Base-by-base conservation (phyloP, 2,797 vertebrate species). In the Pangasius mekongensis region DNA sequence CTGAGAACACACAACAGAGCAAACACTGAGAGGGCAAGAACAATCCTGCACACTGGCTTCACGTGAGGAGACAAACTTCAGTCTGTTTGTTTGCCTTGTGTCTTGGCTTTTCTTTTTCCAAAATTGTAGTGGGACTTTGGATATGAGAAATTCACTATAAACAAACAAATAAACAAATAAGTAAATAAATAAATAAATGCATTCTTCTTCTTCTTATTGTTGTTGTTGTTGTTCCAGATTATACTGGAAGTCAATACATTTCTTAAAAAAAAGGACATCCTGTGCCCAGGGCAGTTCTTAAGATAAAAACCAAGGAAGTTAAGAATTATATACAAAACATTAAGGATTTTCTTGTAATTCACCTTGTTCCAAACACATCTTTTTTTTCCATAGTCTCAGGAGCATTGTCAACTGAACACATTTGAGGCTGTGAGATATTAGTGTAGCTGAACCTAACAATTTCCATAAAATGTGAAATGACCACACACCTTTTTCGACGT, bases 401-500 rank as follows among this genome's bases (percentile, higher is more conserved):
- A 33, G 76, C n/a, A 56, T 33, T 47, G 14, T n/a, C 16, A 64
- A 22, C 3, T 16, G 2, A 30, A 10, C 62, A 47, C 0, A 4
- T 14, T 4, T 30, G 6, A 49, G 13, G 10, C 33, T 62, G 6
- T 62, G 80, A 36, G 10, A 62, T 22, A 27, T 62, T 1, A 36
- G 52, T 9, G 58, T n/a, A 27, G 58, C 5, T 16, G 24, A 47
- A 47, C 30, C 30, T 5, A 56, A 22, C 30, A 30, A 64, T 83
- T 16, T 64, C 36, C 27, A 83, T 64, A 47, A 62, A 64, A 64
- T 47, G 13, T n/a, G n/a, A 66, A 58, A 49, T 39, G 20, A 47
- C 43, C 3, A 83, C 82, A 56, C 89, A 99, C 98, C 98, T 97
- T 91, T 96, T 98, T 91, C 93, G 89, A 94, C 94, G 97, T 92